Conservation (phyloP, 1,140 invertebrate species). For the Nymphalis io region DNA sequence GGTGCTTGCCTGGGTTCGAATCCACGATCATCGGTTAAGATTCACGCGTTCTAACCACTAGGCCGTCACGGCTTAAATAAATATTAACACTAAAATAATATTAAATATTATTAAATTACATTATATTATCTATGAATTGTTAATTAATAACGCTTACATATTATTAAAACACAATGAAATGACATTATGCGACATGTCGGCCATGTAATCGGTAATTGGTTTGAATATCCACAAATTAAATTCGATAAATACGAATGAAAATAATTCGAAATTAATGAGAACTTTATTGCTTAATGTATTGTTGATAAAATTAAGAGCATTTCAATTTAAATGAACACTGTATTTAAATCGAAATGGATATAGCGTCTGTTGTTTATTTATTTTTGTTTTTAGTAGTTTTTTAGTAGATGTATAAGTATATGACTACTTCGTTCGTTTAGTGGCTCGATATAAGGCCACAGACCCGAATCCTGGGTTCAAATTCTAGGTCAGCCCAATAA, state of each 20-base stretch:
- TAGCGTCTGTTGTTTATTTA: not conserved
- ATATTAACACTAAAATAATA: not conserved
- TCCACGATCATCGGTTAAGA: too few species aligned
- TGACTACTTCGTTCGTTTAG: too few species aligned
- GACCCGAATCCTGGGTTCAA: too few species aligned
- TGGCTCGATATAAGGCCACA: too few species aligned
- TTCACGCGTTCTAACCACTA: too few species aligned
- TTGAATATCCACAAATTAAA: not conserved
- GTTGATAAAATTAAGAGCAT: slow-evolving; percentile 1
- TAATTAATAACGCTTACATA: not conserved
- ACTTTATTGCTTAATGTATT: slow-evolving; percentile 13
- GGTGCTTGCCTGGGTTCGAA: too few species aligned
- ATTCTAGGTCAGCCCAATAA: too few species aligned
- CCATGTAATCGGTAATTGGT: not conserved
- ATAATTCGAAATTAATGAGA: slow-evolving; percentile 19
- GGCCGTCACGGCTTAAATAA: too few species aligned
- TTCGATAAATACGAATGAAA: slow-evolving; percentile 9
- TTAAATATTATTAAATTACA: not conserved
- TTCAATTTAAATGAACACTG: slow-evolving; percentile 1
- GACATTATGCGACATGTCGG: not conserved
- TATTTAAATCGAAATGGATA: not conserved
- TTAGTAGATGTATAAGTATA: too few species aligned
- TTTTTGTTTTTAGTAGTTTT: too few species aligned
- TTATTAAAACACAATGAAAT: slow-evolving; percentile 2
- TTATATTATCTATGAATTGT: too few species aligned